phyloP scores from a whole-genome alignment of 2,888 invertebrate species.

The Drosophila fulvimacula region DNA sequence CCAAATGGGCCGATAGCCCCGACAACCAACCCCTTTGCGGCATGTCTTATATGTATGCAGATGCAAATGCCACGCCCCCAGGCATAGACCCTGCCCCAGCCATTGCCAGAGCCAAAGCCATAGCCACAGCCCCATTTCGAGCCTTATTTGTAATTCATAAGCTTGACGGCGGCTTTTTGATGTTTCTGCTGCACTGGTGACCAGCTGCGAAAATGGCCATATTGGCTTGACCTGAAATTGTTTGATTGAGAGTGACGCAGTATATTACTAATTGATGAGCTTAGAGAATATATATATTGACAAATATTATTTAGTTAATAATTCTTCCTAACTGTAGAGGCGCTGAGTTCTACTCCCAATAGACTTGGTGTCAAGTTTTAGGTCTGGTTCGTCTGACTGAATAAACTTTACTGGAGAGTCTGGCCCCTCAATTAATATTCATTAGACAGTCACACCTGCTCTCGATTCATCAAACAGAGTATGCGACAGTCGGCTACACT shows the following conservation, averaged over 20 bases:
- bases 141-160: slow-evolving; percentile 78
- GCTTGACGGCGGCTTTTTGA: slow-evolving; percentile 74
- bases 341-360: too few relatives aligned
- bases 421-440: too few relatives aligned
- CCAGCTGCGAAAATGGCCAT: background rate
- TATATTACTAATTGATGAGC: too few relatives aligned
- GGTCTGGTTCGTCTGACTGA: too few relatives aligned
- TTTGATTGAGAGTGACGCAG: too few relatives aligned
- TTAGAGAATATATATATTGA: too few relatives aligned
- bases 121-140: slow-evolving; percentile 26
- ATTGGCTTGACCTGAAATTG: background rate
- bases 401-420: too few relatives aligned
- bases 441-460: too few relatives aligned
- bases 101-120: slow-evolving; percentile 5
- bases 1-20: background rate
- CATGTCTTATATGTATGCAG: slow-evolving; percentile 55
- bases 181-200: slow-evolving; percentile 21
- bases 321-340: too few relatives aligned
- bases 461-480: background rate
- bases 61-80: slow-evolving; percentile 67
- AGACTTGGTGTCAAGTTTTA: too few relatives aligned
- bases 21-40: background rate
- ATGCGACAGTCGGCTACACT: background rate
- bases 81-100: slow-evolving; percentile 6
- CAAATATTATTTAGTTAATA: too few relatives aligned